These are phyloP conservation scores for Aegithalos caudatus DNA, from an alignment of 2,113 vertebrate genomes.

Conservation along the genomic window DNA sequence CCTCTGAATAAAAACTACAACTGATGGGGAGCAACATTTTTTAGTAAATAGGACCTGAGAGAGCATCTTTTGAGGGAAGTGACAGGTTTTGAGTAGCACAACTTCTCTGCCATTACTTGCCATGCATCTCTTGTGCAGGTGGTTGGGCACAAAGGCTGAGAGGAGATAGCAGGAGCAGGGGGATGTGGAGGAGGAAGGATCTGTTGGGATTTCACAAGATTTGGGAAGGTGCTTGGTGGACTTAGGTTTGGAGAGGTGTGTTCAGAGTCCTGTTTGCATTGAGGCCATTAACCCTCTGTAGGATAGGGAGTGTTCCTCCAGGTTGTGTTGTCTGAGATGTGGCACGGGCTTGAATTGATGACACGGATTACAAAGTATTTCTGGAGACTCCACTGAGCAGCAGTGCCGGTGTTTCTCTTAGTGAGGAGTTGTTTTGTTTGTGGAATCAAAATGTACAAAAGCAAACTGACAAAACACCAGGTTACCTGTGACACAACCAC, in stretches of 20 bases:
- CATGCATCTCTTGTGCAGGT: background rate
- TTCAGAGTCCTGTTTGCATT: background rate
- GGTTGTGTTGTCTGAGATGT: background rate
- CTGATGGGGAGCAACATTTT: background rate
- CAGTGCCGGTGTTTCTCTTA: background rate
- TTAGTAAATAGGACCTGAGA: background rate
- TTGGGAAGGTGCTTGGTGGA: background rate
- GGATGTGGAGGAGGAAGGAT: background rate
- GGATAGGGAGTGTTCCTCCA: background rate
- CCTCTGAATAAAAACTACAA: background rate
- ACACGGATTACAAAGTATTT: background rate
- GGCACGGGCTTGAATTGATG: background rate
- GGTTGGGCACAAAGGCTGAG: background rate
- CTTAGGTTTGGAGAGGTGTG: background rate
- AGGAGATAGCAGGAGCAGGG: background rate
- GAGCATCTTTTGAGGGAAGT: background rate
- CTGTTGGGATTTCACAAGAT: background rate
- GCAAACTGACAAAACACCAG: background rate
- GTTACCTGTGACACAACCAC: background rate
- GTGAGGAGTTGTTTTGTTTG: slow-evolving; percentile 12
- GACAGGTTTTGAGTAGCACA: background rate
- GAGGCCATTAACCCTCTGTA: background rate
- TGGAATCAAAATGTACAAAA: background rate
- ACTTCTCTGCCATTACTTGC: background rate
- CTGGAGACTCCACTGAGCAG: background rate